Base-by-base conservation (phyloP, 2,888 invertebrate species). In the Zaprionus lineosus region DNA sequence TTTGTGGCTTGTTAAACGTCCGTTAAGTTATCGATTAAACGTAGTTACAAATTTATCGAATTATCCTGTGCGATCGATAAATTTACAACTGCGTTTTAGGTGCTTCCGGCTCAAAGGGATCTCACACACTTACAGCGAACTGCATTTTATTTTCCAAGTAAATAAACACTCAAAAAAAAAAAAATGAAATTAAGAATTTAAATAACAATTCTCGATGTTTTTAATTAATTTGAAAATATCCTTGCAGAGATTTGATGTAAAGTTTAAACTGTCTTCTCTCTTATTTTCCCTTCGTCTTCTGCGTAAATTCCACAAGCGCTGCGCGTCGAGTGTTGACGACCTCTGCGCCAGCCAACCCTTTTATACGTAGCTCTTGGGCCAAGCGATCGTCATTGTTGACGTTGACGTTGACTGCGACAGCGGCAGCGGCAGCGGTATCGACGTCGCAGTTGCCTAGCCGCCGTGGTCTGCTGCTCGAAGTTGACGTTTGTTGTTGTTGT, bases 251-350 rank as follows among this genome's bases (percentile, higher is more conserved):
- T 31, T 11, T 15, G 11, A 21, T n/a, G 15, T 9, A 28, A 16
- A 28, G 9, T 33, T 12, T 29, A n/a, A n/a, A n/a, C n/a, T n/a
- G n/a, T 39, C 2, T 26, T 12, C 3, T 16, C 2, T 26, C 4
- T 31, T 1, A 1, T 5, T 12, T 19, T 34, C 8, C 29, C 44
- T 44, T 16, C 55, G 9, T 46, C 12, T 34, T 15, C 41, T 71
- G 53, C 47, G 56, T 58, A 46, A 64, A 57, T 37, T 64, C 65
- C 66, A 68, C 59, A 61, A 61, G 57, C 62, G 67, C 48, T 53
- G 64, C 64, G 71, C 74, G 67, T 31, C 63, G 73, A 65, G 67
- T 86, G 85, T 83, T 81, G 73, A 44, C 68, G 58, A 73, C 72
- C 70, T 72, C 66, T 59, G 59, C 60, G 62, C 43, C 33, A 44